Percentiles rank a stretch among this genome's conserved stretches.
Conservation (phyloP, 2,797 vertebrate genomes). For the Epinephelus coioides region DNA sequence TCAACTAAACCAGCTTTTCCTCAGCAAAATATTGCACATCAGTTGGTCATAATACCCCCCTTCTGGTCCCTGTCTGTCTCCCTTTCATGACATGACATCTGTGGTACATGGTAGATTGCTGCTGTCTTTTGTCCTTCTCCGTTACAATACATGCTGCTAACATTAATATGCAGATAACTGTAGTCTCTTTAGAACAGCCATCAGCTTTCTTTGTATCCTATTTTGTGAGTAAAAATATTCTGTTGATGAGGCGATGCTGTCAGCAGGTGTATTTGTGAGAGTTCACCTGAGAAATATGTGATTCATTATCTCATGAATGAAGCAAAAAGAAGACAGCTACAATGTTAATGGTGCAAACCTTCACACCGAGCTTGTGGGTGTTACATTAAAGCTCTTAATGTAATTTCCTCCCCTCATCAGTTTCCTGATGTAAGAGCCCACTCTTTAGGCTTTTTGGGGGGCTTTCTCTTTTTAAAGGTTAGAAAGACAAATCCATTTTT, state of each 20-base stretch:
- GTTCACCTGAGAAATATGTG: constrained; percentile 4
- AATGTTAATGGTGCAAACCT: constrained; percentile 1
- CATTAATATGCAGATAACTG: constrained; percentile 13
- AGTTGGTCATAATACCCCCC: not conserved
- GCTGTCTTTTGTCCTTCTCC: constrained; percentile 2
- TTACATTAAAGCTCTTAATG: constrained; percentile 30
- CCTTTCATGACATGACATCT: constrained; percentile 8
- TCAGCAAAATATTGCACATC: constrained; percentile 15
- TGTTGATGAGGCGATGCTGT: constrained; percentile 5
- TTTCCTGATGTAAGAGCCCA: constrained; percentile 5
- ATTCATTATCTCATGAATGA: constrained; percentile 16
- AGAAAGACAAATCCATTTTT: constrained; percentile 41
- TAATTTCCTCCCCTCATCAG: constrained; percentile 36
- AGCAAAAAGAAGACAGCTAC: constrained; percentile 10
- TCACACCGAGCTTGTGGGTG: constrained; percentile 22
- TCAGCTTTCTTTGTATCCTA: constrained; percentile 16
- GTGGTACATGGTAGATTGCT: constrained; percentile 8
- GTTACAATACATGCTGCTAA: constrained; percentile 6
- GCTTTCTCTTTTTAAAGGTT: constrained; percentile 34
- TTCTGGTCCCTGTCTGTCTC: not conserved
- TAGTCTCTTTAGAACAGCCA: not conserved
- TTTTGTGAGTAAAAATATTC: not conserved
- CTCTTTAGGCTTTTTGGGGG: constrained; percentile 11
- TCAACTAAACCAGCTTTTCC: not conserved
- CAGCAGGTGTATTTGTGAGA: constrained; percentile 6